A percentile compares a stretch with the other conserved stretches of the same genome.
These are phyloP conservation scores for Chymomyza fuscimana DNA, from an alignment of 2,888 invertebrate genomes.

Conservation along the genomic window DNA sequence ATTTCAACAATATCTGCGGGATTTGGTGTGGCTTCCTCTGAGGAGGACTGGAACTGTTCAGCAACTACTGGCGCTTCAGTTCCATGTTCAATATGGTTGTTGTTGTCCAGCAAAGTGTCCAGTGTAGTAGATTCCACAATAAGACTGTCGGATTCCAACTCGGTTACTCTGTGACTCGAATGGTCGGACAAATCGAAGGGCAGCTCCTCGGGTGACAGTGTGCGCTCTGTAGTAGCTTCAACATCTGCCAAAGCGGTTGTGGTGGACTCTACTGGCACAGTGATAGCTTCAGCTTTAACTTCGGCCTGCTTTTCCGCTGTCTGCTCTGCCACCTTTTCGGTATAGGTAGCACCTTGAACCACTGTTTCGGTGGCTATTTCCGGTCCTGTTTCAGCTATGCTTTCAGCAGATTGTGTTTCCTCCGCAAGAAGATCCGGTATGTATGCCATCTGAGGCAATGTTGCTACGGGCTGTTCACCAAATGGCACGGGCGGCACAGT, in stretches of 20 bases:
- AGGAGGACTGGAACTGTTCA: conserved; percentile 15
- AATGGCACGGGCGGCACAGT: conserved; percentile 66
- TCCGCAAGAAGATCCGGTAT: conserved; percentile 60
- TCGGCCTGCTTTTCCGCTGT: conserved; percentile 4
- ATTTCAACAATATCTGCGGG: conserved; percentile 74
- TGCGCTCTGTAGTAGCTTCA: conserved; percentile 47
- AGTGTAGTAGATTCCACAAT: conserved; percentile 73
- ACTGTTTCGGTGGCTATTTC: conserved; percentile 39
- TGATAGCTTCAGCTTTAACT: not conserved
- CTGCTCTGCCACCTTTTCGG: conserved; percentile 39
- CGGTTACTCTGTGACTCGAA: conserved; percentile 51
- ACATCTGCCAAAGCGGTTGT: conserved; percentile 9
- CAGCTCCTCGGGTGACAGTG: conserved; percentile 70
- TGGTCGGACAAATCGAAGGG: conserved; percentile 72
- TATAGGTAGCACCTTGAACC: conserved; percentile 51
- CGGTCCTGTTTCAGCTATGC: not conserved
- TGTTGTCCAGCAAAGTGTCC: conserved; percentile 39
- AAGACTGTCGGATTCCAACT: conserved; percentile 75
- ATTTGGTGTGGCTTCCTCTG: conserved; percentile 66
- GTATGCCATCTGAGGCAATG: conserved; percentile 21
- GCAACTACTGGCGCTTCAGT: conserved; percentile 14
- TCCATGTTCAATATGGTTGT: conserved; percentile 46
- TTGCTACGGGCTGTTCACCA: conserved; percentile 42
- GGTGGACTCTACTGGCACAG: conserved; percentile 3
- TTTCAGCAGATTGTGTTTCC: conserved; percentile 28